A percentile compares a stretch with the other conserved stretches of the same genome.
Conservation (phyloP, 2,797 vertebrate genomes). For the Picus viridis region DNA sequence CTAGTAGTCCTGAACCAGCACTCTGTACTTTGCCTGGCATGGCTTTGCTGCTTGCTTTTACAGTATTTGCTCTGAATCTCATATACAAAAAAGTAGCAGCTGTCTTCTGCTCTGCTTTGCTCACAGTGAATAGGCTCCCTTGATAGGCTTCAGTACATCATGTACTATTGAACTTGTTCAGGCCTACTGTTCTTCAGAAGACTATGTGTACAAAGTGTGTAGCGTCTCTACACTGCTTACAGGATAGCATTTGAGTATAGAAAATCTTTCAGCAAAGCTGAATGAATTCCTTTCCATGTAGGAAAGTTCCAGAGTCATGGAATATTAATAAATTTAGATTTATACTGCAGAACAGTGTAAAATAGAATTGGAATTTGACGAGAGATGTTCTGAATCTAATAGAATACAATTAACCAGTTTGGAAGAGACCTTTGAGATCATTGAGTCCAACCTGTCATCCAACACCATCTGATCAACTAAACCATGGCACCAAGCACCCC, state of each 20-base stretch:
- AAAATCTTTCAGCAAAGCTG: not conserved
- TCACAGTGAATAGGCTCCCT: slow-evolving; percentile 23
- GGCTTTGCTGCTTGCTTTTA: slow-evolving; percentile 14
- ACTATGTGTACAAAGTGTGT: not conserved
- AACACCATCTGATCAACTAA: no score
- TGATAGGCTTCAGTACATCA: slow-evolving; percentile 20
- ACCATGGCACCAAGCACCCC: no score
- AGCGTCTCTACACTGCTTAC: slow-evolving; percentile 2
- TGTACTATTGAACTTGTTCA: slow-evolving; percentile 16
- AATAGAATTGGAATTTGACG: not conserved
- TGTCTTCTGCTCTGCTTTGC: slow-evolving; percentile 19
- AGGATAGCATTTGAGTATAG: not conserved
- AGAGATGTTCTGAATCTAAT: not conserved
- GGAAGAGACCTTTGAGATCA: no score
- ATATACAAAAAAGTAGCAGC: slow-evolving; percentile 27
- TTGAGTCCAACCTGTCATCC: no score
- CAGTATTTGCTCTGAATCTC: not conserved
- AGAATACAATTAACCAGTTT: not conserved
- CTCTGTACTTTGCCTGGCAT: slow-evolving; percentile 20
- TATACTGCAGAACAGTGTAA: not conserved
- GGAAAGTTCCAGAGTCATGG: not conserved
- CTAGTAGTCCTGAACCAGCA: slow-evolving; percentile 23
- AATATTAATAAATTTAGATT: not conserved
- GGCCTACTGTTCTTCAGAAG: slow-evolving; percentile 35
- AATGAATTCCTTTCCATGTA: not conserved